phyloP scores from a whole-genome alignment of 2,888 invertebrate genomes.

The Epicampocera succincta region DNA sequence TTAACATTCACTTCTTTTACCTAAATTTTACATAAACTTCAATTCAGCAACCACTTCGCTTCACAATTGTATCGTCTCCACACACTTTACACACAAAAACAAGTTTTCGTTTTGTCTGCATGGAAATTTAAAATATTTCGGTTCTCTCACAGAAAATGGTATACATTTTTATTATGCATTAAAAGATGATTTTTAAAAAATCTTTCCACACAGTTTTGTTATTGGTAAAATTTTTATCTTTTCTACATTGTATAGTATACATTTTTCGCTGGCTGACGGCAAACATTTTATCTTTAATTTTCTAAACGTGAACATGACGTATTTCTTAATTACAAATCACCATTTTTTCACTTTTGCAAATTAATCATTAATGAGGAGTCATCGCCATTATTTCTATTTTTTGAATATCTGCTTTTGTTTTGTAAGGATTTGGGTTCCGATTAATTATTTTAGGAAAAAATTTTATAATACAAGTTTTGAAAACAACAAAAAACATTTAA shows the following conservation, averaged over 20 bases:
- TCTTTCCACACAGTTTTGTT: slow-evolving; percentile 6
- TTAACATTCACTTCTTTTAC: slow-evolving; percentile 52
- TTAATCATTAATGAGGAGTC: slow-evolving; percentile 41
- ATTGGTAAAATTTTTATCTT: slow-evolving; percentile 8
- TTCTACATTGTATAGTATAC: slow-evolving; percentile 16
- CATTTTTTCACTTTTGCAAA: slow-evolving; percentile 28
- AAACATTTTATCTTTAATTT: slow-evolving; percentile 13
- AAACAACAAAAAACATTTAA: slow-evolving; percentile 21
- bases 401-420: slow-evolving; percentile 10
- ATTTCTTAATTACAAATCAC: slow-evolving; percentile 26
- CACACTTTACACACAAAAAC: slow-evolving; percentile 41
- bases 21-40: slow-evolving; percentile 18
- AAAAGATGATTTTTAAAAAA: slow-evolving; percentile 30
- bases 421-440: not conserved
- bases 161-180: slow-evolving; percentile 36
- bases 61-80: slow-evolving; percentile 13
- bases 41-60: slow-evolving; percentile 36
- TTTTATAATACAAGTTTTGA: not conserved
- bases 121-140: slow-evolving; percentile 45
- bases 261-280: not conserved
- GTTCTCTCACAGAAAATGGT: slow-evolving; percentile 31
- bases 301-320: slow-evolving; percentile 19
- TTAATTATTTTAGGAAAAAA: slow-evolving; percentile 31
- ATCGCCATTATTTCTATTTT: slow-evolving; percentile 8
- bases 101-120: slow-evolving; percentile 50